Evolutionary conservation across 2,113 vertebrate species (phyloP).

Genomic region (Peucedramus taeniatus): DNA sequence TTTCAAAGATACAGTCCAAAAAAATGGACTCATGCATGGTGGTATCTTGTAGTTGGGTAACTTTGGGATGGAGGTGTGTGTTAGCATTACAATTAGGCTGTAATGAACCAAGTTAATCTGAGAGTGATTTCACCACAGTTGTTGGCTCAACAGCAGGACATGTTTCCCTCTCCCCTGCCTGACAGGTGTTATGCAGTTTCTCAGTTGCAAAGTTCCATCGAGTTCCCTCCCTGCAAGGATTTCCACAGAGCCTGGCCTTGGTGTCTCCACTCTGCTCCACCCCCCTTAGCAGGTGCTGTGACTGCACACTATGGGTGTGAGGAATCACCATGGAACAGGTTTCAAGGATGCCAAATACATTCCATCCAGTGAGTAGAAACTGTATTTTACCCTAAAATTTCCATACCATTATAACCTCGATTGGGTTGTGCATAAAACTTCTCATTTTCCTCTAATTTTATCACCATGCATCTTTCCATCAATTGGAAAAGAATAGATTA

Average conservation of each 20-base stretch:
- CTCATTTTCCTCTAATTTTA: not conserved
- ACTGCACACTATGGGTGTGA: not conserved
- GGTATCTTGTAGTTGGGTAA: fast-evolving
- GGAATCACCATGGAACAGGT: not conserved
- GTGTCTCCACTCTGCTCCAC: not conserved
- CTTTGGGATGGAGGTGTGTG: not conserved
- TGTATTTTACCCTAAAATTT: not conserved
- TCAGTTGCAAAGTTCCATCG: fast-evolving
- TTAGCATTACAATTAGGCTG: not conserved
- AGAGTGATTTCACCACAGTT: not conserved
- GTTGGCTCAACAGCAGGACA: not conserved
- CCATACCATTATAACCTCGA: not conserved
- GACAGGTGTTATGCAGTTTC: not conserved
- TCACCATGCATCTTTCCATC: not conserved
- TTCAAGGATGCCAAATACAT: not conserved
- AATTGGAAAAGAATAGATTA: not conserved
- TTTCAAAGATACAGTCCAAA: not conserved
- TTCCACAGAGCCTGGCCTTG: fast-evolving
- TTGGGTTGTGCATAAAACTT: not conserved
- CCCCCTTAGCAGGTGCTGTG: not conserved
- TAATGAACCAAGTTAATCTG: not conserved
- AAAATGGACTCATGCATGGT: not conserved
- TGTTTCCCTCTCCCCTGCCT: not conserved
- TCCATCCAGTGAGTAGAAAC: not conserved
- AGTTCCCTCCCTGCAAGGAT: not conserved